phyloP scores from a whole-genome alignment of 2,797 vertebrate genomes.

The Mormyrops boulengeri region DNA sequence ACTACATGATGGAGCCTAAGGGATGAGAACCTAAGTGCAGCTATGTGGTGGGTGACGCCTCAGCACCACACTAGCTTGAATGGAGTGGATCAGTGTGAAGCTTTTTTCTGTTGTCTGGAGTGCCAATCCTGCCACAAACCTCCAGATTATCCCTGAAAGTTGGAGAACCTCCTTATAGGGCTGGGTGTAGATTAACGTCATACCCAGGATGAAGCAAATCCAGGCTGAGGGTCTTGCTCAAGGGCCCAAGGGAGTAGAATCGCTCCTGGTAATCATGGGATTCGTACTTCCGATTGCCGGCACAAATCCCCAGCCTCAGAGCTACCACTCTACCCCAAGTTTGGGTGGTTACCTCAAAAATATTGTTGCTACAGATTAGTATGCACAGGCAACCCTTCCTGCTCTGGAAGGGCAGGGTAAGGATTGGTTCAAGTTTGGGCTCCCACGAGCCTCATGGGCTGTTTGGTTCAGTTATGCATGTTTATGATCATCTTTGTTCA shows the following conservation, averaged over 20 bases:
- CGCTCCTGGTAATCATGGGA: neutral
- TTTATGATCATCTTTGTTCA: neutral
- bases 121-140: neutral
- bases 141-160: neutral
- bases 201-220: neutral
- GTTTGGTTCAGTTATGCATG: neutral
- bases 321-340: neutral
- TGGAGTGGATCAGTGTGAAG: neutral
- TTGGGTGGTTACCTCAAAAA: neutral
- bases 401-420: neutral
- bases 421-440: neutral
- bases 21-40: neutral
- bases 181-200: neutral
- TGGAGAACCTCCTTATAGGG: neutral
- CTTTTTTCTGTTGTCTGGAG: neutral
- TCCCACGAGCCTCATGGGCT: neutral
- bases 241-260: neutral
- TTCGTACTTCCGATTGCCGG: neutral
- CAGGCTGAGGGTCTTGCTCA: neutral
- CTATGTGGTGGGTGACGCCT: neutral
- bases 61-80: neutral
- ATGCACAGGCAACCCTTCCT: neutral
- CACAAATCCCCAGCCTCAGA: neutral
- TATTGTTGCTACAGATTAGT: neutral
- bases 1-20: neutral